Conservation (phyloP, 2,888 invertebrate genomes). For the Pammene aurita region DNA sequence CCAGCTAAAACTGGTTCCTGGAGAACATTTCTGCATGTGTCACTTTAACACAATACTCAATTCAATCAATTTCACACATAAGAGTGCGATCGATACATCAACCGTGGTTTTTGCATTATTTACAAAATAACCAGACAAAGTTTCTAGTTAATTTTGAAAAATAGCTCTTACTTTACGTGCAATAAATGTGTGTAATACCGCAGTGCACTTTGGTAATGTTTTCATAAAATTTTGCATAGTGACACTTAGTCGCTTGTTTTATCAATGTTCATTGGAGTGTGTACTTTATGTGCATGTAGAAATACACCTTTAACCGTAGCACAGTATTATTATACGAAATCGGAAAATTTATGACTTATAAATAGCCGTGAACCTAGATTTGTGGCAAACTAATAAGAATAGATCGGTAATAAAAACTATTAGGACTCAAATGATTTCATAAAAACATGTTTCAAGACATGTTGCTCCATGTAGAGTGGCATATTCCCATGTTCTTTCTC, state of each 20-base stretch:
- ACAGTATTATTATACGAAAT: no score
- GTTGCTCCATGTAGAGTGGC: not conserved
- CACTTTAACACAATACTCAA: conserved; percentile 18
- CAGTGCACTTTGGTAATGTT: not conserved
- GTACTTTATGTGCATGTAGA: not conserved
- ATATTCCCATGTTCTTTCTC: conserved; percentile 20
- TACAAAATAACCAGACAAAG: conserved; percentile 9
- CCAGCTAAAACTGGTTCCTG: conserved; percentile 7
- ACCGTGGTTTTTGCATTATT: conserved; percentile 23
- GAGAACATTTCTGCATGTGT: conserved; percentile 18
- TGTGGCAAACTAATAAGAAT: not conserved
- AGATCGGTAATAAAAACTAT: not conserved
- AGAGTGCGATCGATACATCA: conserved; percentile 27
- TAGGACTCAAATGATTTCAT: not conserved
- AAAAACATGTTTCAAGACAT: not conserved
- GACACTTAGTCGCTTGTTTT: not conserved
- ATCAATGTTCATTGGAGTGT: not conserved
- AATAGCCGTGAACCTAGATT: not conserved
- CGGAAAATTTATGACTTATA: no score
- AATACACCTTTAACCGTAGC: not conserved
- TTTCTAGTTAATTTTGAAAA: not conserved
- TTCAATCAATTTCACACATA: conserved; percentile 39
- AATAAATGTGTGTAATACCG: not conserved
- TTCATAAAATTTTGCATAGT: not conserved
- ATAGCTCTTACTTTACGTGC: not conserved